Conservation (phyloP, 2,797 vertebrate genomes). For the Rhadinocentrus ornatus region DNA sequence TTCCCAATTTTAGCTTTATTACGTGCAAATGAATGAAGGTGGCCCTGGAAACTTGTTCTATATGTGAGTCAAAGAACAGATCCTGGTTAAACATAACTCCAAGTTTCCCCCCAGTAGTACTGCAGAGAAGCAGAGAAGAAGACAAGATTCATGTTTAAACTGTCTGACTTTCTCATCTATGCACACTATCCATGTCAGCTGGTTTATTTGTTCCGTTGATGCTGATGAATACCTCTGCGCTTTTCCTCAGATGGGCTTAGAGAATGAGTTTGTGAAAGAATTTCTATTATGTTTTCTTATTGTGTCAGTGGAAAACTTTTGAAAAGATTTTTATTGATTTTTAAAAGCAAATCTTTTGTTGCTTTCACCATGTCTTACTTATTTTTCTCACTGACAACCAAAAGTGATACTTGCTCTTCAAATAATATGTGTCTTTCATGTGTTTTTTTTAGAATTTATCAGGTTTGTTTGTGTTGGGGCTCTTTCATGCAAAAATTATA, state of each 20-base stretch:
- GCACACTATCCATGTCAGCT: no score
- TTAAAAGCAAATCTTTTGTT: not conserved
- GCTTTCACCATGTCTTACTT: not conserved
- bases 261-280: not conserved
- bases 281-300: not conserved
- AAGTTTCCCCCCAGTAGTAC: not conserved
- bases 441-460: constrained; percentile 1
- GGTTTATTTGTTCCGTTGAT: not conserved
- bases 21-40: not conserved
- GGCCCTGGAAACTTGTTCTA: no score
- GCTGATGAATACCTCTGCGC: not conserved
- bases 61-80: no score
- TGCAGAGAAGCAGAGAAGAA: not conserved
- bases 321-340: not conserved
- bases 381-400: not conserved
- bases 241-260: not conserved
- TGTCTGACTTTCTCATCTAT: not conserved
- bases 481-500: constrained; percentile 28
- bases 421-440: no score
- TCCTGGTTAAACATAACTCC: not conserved
- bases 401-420: no score
- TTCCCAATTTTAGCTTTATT: not conserved
- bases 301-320: not conserved
- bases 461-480: constrained; percentile 17
- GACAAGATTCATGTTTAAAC: not conserved